Conservation (phyloP, 2,113 vertebrate species). For the Cromileptes altivelis region DNA sequence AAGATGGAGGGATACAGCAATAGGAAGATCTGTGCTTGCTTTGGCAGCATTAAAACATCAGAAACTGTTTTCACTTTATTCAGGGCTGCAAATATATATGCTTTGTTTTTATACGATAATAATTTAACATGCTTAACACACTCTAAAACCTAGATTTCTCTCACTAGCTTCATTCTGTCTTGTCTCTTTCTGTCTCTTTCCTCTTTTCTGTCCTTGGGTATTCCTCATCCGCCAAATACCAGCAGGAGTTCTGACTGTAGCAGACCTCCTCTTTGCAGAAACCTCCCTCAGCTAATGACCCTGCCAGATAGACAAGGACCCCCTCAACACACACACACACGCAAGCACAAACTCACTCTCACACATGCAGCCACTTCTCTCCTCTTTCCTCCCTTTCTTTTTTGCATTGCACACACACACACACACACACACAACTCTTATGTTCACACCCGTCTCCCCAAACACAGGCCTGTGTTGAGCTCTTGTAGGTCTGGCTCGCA, state of each 20-base stretch:
- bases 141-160: neutral
- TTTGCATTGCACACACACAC: neutral
- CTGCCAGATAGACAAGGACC: constrained; percentile 27
- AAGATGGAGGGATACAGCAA: neutral
- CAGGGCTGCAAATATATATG: neutral
- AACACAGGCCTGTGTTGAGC: constrained; percentile 33
- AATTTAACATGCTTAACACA: neutral
- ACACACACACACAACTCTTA: neutral
- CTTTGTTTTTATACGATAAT: neutral
- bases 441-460: constrained; percentile 21
- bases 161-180: neutral
- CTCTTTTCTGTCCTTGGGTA: neutral
- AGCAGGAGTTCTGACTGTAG: constrained; percentile 15
- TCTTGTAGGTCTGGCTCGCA: constrained; percentile 23
- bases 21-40: neutral
- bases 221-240: constrained; percentile 1
- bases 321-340: constrained; percentile 4
- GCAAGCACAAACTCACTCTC: neutral
- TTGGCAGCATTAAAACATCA: neutral
- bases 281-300: constrained; percentile 25
- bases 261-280: constrained; percentile 26
- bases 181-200: neutral
- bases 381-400: neutral
- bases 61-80: neutral
- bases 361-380: neutral